phyloP scores from a whole-genome alignment of 2,888 invertebrate species.

The Drosophila imparisetae region DNA sequence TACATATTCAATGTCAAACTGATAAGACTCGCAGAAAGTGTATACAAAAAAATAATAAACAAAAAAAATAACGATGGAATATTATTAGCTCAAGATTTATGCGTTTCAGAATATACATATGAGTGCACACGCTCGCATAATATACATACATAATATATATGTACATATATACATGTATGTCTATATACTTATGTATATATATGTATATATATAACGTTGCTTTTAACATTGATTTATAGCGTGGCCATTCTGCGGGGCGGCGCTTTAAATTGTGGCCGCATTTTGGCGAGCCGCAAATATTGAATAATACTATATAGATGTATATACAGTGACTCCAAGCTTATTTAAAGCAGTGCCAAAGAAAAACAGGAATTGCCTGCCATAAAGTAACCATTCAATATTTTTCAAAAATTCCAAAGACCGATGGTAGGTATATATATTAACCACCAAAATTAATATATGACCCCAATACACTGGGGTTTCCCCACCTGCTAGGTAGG shows the following conservation, averaged over 20 bases:
- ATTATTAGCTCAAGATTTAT: conserved; percentile 69
- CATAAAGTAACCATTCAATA: too few relatives aligned
- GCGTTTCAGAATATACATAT: conserved; percentile 29
- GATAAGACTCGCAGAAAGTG: conserved; percentile 3
- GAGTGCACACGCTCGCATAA: conserved; percentile 9
- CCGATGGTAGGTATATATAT: too few relatives aligned
- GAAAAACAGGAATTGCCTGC: too few relatives aligned
- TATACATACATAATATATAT: conserved; percentile 1
- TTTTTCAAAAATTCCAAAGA: too few relatives aligned
- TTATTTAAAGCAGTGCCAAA: too few relatives aligned
- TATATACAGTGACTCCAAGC: too few relatives aligned
- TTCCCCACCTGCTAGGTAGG: too few relatives aligned
- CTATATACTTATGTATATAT: conserved; percentile 14
- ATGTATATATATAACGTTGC: conserved; percentile 1
- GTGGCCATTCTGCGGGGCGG: conserved; percentile 39
- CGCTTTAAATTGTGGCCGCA: conserved; percentile 65
- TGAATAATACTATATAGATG: conserved; percentile 35
- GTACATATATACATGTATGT: conserved; percentile 8
- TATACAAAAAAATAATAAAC: not conserved
- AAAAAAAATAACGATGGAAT: conserved; percentile 8
- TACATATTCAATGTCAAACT: not conserved
- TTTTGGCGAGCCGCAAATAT: conserved; percentile 71
- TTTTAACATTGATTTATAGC: conserved; percentile 58
- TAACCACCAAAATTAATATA: too few relatives aligned
- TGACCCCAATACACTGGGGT: too few relatives aligned